These are phyloP conservation scores for Poeciliopsis paucimaculata DNA, from an alignment of 2,797 vertebrate species.

Conservation along the genomic window DNA sequence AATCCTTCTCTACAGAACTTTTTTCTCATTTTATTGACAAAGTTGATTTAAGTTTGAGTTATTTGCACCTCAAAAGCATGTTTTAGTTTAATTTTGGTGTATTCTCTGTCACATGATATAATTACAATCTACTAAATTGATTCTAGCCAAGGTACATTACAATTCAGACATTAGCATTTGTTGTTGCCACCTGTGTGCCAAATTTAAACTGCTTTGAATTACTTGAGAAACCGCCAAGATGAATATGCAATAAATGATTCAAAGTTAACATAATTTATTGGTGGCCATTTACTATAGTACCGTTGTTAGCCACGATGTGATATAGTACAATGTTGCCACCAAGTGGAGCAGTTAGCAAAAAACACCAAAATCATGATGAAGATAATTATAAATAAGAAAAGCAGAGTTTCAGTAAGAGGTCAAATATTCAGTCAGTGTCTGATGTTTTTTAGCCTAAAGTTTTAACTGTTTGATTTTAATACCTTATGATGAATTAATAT, in stretches of 20 bases:
- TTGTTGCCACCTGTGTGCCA: background rate
- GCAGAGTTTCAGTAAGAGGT: background rate
- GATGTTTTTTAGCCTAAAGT: background rate
- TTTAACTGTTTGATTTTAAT: background rate
- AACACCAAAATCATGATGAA: background rate
- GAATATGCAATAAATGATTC: background rate
- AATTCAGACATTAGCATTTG: background rate
- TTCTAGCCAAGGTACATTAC: background rate
- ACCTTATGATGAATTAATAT: background rate
- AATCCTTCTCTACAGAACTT: background rate
- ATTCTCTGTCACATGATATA: background rate
- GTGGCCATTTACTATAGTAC: background rate
- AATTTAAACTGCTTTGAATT: background rate
- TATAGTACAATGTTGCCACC: conserved; percentile 39
- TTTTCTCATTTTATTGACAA: background rate
- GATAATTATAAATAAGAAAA: background rate
- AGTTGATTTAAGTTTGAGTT: background rate
- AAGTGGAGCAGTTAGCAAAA: conserved; percentile 42
- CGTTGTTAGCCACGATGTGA: background rate
- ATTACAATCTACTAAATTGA: background rate
- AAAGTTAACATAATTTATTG: background rate
- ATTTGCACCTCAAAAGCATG: background rate
- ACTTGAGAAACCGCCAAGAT: background rate
- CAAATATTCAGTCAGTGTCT: no score
- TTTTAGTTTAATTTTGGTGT: background rate